These are phyloP conservation scores for Proterorhinus semilunaris DNA, from an alignment of 2,113 vertebrate species.

Conservation along the genomic window DNA sequence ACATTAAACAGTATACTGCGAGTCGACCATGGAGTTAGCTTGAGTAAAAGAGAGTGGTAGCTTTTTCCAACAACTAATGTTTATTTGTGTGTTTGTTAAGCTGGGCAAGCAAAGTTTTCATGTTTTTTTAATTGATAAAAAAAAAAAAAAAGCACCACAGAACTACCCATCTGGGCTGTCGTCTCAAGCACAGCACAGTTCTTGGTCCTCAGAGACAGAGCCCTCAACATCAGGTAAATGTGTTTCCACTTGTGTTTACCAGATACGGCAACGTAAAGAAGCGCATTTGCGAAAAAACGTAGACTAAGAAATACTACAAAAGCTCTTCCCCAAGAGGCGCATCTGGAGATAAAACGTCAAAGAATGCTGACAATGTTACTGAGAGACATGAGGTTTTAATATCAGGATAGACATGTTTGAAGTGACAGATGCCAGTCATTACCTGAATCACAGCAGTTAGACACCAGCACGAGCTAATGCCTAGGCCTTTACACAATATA, in stretches of 20 bases:
- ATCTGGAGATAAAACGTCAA: slow-evolving; percentile 57
- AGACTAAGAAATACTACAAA: slow-evolving; percentile 8
- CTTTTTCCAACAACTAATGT: too few relatives aligned
- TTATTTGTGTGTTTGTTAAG: too few relatives aligned
- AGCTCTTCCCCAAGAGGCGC: slow-evolving; percentile 6
- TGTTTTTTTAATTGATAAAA: too few relatives aligned
- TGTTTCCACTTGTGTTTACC: slow-evolving; percentile 58
- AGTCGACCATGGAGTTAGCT: neutral
- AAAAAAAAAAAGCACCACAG: too few relatives aligned
- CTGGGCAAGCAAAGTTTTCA: too few relatives aligned
- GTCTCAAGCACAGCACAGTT: neutral
- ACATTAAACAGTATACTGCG: neutral
- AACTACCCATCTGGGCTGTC: too few relatives aligned
- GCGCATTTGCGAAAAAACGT: slow-evolving; percentile 13
- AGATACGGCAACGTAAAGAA: slow-evolving; percentile 44
- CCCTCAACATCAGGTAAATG: slow-evolving; percentile 30
- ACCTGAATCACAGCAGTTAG: slow-evolving; percentile 20
- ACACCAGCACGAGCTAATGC: too few relatives aligned
- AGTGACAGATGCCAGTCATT: slow-evolving; percentile 54
- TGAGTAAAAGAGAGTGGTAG: too few relatives aligned
- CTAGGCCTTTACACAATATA: too few relatives aligned
- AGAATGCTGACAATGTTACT: slow-evolving; percentile 46
- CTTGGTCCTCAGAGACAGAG: slow-evolving; percentile 5
- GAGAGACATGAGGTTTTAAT: slow-evolving; percentile 69
- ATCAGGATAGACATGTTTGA: slow-evolving; percentile 37